Conservation (phyloP, 1,140 invertebrate species). For the Dendroctonus ponderosae region DNA sequence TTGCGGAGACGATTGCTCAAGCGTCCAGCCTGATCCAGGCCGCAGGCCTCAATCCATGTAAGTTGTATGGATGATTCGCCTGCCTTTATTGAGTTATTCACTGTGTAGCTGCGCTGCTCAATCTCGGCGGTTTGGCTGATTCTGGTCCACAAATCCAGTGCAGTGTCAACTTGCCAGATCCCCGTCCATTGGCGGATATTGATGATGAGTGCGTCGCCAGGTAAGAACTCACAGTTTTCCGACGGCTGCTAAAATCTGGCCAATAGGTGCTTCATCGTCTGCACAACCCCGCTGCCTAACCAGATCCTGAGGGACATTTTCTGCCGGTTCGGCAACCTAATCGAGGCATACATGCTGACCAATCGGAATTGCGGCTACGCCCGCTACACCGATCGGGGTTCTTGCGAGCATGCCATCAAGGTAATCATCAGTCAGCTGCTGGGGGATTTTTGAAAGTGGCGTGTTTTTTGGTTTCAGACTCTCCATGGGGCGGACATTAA, state of each 20-base stretch:
- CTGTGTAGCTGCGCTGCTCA: slow-evolving; percentile 20
- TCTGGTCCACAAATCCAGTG: slow-evolving; percentile 38
- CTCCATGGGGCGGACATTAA: slow-evolving; percentile 81
- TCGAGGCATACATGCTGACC: slow-evolving; percentile 85
- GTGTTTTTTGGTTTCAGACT: slow-evolving; percentile 49
- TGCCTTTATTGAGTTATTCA: not conserved
- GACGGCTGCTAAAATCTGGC: not conserved
- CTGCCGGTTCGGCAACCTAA: slow-evolving; percentile 88
- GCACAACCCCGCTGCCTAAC: slow-evolving; percentile 76
- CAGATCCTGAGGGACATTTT: slow-evolving; percentile 85
- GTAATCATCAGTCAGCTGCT: slow-evolving; percentile 46
- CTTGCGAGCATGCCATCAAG: slow-evolving; percentile 76
- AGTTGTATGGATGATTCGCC: slow-evolving; percentile 17
- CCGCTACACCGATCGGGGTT: slow-evolving; percentile 76
- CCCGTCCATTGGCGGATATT: slow-evolving; percentile 70
- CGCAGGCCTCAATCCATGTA: slow-evolving; percentile 60
- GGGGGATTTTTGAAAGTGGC: not conserved
- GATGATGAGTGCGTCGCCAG: slow-evolving; percentile 68
- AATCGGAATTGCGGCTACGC: slow-evolving; percentile 91
- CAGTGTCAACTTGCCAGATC: slow-evolving; percentile 68
- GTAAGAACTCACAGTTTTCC: slow-evolving; percentile 36
- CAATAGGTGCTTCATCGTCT: slow-evolving; percentile 71
- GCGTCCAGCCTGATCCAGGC: slow-evolving; percentile 69
- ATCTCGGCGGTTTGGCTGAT: slow-evolving; percentile 14
- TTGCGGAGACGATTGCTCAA: slow-evolving; percentile 69